phyloP scores from a whole-genome alignment of 1,140 invertebrate genomes.

The Melipona quadrifasciata region DNA sequence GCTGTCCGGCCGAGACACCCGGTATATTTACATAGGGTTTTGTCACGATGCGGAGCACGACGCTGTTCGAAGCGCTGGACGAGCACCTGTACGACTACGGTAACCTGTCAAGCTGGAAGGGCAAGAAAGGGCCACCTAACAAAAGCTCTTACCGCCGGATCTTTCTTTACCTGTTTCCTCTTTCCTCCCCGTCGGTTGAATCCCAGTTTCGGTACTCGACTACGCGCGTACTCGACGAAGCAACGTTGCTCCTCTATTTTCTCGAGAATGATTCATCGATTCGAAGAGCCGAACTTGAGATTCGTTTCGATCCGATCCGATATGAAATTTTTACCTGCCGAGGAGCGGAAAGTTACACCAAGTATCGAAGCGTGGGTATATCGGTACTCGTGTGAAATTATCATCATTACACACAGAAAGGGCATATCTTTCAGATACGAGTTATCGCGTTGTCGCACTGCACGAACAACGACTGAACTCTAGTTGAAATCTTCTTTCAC shows the following conservation, averaged over 20 bases:
- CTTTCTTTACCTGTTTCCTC: slow-evolving; percentile 45
- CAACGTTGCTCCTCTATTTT: no score
- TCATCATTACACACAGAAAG: slow-evolving; percentile 28
- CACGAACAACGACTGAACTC: slow-evolving; percentile 26
- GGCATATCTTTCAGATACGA: slow-evolving; percentile 49
- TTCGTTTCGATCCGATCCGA: background rate
- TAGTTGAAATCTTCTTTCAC: slow-evolving; percentile 29
- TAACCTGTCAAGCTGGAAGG: slow-evolving; percentile 59
- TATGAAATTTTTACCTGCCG: slow-evolving; percentile 17
- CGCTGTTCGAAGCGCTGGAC: slow-evolving; percentile 50
- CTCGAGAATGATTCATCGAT: background rate
- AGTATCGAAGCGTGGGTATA: slow-evolving; percentile 2
- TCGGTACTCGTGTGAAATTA: slow-evolving; percentile 49
- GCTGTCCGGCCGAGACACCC: slow-evolving; percentile 45
- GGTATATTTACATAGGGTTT: slow-evolving; percentile 63
- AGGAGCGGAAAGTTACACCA: background rate
- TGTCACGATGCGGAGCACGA: slow-evolving; percentile 15
- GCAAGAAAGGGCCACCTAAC: slow-evolving; percentile 51
- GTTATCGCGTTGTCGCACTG: slow-evolving; percentile 40
- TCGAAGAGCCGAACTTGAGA: background rate
- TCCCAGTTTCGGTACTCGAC: slow-evolving; percentile 11
- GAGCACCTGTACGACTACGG: slow-evolving; percentile 59
- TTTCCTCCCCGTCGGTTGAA: background rate
- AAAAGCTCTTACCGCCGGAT: slow-evolving; percentile 57
- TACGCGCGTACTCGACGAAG: background rate